A percentile compares a stretch with the other conserved stretches of the same genome.
phyloP scores from a whole-genome alignment of 2,113 vertebrate species.

The Siniperca chuatsi region DNA sequence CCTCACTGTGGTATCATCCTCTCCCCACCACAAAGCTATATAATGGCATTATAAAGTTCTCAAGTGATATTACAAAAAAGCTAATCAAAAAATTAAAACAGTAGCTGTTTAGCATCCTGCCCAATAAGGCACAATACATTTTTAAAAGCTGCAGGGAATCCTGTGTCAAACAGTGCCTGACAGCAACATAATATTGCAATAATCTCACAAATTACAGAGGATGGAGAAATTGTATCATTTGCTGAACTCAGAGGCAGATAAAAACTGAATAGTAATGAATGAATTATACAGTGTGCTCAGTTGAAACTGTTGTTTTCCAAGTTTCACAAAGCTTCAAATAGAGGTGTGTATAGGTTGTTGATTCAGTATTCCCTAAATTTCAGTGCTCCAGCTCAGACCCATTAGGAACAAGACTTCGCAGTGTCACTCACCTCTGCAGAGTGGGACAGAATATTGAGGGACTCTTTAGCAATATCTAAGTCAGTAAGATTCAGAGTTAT shows the following conservation, averaged over 20 bases:
- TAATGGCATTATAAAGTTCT: constrained; percentile 4
- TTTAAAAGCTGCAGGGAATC: constrained; percentile 7
- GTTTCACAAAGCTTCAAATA: constrained; percentile 2
- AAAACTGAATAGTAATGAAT: constrained; percentile 10
- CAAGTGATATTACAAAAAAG: not conserved
- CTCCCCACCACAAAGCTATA: not conserved
- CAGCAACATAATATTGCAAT: constrained; percentile 27
- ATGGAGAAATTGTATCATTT: not conserved
- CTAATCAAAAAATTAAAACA: too few species aligned
- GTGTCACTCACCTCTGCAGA: not conserved
- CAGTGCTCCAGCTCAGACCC: not conserved
- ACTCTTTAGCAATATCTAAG: not conserved
- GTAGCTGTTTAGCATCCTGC: not conserved
- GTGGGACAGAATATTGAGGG: too few species aligned
- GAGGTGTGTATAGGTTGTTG: not conserved
- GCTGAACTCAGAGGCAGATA: not conserved
- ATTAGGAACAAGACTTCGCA: not conserved
- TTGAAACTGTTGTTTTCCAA: not conserved
- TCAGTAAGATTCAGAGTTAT: not conserved
- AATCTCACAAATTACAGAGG: constrained; percentile 16
- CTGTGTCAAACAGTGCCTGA: constrained; percentile 14
- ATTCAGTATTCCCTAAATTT: not conserved
- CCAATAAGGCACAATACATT: not conserved
- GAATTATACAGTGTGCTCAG: not conserved
- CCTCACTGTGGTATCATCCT: not conserved